These are phyloP conservation scores for Rhincodon typus DNA, from an alignment of 2,797 vertebrate genomes.

Conservation along the genomic window DNA sequence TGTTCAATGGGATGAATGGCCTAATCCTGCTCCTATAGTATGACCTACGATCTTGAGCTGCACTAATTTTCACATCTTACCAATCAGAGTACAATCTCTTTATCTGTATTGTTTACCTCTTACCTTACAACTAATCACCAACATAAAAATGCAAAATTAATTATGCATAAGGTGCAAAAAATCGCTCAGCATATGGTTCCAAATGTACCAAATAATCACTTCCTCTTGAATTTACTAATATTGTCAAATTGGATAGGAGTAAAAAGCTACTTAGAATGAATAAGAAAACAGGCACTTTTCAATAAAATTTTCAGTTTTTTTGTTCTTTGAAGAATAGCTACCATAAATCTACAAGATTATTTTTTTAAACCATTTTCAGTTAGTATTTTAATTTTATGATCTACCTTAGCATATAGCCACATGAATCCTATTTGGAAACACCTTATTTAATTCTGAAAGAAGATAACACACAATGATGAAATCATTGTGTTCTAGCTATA, in stretches of 20 bases:
- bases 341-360: not conserved
- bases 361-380: not conserved
- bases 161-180: not conserved
- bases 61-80: not conserved
- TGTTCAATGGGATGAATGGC: too few species aligned
- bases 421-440: not conserved
- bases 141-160: not conserved
- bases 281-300: not conserved
- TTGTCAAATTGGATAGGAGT: not conserved
- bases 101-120: not conserved
- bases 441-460: not conserved
- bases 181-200: not conserved
- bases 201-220: not conserved
- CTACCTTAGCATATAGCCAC: not conserved
- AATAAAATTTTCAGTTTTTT: not conserved
- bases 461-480: not conserved
- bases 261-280: not conserved
- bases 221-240: not conserved
- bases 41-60: too few species aligned
- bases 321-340: not conserved
- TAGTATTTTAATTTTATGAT: not conserved
- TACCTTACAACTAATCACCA: not conserved
- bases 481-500: not conserved
- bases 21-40: too few species aligned
- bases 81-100: not conserved